Conservation (phyloP, 2,113 vertebrate genomes). For the Eonycteris spelaea region DNA sequence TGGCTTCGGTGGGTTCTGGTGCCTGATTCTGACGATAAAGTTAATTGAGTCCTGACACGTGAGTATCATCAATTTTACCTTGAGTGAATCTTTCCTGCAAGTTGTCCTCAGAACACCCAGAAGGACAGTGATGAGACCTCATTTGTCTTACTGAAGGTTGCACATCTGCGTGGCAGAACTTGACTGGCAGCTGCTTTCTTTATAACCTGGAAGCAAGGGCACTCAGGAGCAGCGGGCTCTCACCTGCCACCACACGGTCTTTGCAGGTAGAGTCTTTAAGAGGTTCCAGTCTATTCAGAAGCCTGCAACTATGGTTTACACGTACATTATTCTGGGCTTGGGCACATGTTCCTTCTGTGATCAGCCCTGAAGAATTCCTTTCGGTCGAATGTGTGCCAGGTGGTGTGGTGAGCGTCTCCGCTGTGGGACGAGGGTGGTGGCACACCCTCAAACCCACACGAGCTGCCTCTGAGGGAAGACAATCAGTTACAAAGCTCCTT, state of each 20-base stretch:
- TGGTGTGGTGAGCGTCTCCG: neutral
- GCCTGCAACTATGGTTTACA: accelerated
- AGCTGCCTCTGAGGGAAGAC: neutral
- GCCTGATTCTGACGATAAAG: neutral
- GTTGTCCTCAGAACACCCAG: neutral
- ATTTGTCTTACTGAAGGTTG: neutral
- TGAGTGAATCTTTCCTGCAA: neutral
- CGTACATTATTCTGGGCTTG: neutral
- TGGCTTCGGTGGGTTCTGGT: neutral
- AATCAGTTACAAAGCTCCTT: neutral
- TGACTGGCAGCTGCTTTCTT: neutral
- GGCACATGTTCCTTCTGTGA: neutral
- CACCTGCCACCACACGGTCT: neutral
- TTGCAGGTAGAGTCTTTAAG: neutral
- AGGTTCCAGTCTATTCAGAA: accelerated
- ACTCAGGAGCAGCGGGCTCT: neutral
- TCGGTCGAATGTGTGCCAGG: neutral
- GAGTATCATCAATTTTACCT: neutral
- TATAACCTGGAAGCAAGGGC: neutral
- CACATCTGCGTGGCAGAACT: neutral
- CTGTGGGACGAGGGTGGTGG: neutral
- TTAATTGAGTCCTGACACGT: neutral
- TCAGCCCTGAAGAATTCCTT: neutral
- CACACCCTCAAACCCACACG: neutral
- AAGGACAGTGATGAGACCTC: neutral